phyloP scores from a whole-genome alignment of 2,888 invertebrate genomes.

The Plebejus anna region DNA sequence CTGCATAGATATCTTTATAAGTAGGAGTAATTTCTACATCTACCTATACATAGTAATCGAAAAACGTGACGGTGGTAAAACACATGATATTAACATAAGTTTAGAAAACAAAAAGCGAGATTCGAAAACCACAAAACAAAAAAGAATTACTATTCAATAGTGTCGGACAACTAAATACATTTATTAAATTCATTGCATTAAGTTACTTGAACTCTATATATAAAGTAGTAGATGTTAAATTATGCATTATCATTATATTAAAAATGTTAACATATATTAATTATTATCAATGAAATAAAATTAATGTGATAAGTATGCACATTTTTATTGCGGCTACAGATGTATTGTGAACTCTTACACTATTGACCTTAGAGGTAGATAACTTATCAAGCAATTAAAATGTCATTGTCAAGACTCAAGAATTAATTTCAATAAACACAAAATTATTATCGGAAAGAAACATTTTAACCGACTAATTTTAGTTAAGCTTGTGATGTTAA shows the following conservation, averaged over 20 bases:
- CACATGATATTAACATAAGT: constrained; percentile 28
- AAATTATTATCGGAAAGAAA: constrained; percentile 31
- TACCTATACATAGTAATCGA: constrained; percentile 29
- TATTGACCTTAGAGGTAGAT: constrained; percentile 41
- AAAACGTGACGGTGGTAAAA: constrained; percentile 36
- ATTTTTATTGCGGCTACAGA: constrained; percentile 10
- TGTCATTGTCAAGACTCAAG: constrained; percentile 21
- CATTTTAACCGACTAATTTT: neutral
- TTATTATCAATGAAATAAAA: constrained; percentile 12
- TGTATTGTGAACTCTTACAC: constrained; percentile 32
- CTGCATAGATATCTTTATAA: neutral
- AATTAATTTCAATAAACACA: constrained; percentile 33
- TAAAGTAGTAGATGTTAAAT: constrained; percentile 9
- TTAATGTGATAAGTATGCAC: neutral
- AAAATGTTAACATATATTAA: constrained; percentile 8
- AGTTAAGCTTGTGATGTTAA: constrained; percentile 16
- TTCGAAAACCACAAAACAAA: constrained; percentile 41
- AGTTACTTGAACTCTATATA: neutral
- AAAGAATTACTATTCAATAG: constrained; percentile 26
- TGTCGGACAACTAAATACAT: neutral
- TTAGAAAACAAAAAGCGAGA: constrained; percentile 41
- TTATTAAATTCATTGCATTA: constrained; percentile 8
- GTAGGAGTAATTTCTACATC: constrained; percentile 27
- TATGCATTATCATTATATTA: constrained; percentile 13
- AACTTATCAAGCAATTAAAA: constrained; percentile 35